Base-by-base conservation (phyloP, 2,113 vertebrate species). In the Hippocampus barbouri region DNA sequence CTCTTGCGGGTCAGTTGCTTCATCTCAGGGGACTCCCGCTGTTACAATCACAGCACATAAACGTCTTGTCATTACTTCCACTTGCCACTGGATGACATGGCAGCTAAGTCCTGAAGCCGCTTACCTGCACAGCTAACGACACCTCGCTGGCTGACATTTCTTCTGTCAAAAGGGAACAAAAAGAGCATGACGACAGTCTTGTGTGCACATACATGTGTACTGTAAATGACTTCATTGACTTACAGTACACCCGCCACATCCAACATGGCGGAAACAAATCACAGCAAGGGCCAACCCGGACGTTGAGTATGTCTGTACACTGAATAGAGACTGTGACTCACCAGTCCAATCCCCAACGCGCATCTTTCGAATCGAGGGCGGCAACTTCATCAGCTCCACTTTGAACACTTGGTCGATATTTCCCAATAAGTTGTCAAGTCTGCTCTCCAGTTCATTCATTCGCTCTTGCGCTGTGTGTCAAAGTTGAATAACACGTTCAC, bases 331-430 rank as follows among this genome's bases (percentile, higher is more conserved):
- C 47, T 4, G 40, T 21, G 41, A 49, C 40, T 66, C 65, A 66
- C 65, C 65, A 16, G 14, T 49, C 23, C 49, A 20, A 47, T 66
- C 65, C 43, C 12, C 23, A 27, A 66, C 15, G 23, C 21, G 45
- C n/a, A 14, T 66, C 4, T 45, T 27, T 18, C 25, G 65, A 23
- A 66, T 41, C 8, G 38, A 18, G 23, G 43, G 43, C 23, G 65
- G 65, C 12, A 66, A 25, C 43, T 66, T 66, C 65, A 49, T 45
- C 14, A 66, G 65, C 43, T 49, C 65, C 40, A 66, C 65, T 15
- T 49, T 18, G 6, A 66, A 66, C 14, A 66, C 65, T 25, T 16
- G 15, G n/a, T 66, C 65, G 40, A 66, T 27, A 45, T 49, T 47
- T 20, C 43, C 43, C 45, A 66, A 9, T 43, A 27, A 5, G 65